These are phyloP conservation scores for Patella ulyssiponensis DNA, from an alignment of 2,888 invertebrate species.

Conservation along the genomic window DNA sequence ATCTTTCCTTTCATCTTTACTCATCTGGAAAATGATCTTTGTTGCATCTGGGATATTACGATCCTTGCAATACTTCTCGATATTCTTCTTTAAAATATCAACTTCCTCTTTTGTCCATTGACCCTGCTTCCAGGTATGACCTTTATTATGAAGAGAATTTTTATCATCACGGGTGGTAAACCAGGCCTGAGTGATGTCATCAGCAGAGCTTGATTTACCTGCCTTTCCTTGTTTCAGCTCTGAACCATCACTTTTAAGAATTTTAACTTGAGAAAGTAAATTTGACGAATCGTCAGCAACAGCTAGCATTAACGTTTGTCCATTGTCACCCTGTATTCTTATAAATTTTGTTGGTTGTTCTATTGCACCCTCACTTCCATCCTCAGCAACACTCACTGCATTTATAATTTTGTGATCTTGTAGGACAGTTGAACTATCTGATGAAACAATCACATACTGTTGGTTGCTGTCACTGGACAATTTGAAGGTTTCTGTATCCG, in stretches of 20 bases:
- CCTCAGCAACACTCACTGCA: constrained; percentile 20
- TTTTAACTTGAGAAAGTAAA: background rate
- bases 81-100: constrained; percentile 71
- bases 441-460: background rate
- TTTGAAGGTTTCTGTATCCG: too few relatives aligned
- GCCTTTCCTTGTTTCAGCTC: background rate
- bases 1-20: constrained; percentile 74
- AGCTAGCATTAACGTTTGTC: constrained; percentile 61
- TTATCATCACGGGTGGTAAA: constrained; percentile 73
- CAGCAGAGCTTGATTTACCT: constrained; percentile 18
- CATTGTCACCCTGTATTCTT: constrained; percentile 59
- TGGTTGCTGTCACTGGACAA: background rate
- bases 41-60: constrained; percentile 70
- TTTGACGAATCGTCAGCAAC: constrained; percentile 44
- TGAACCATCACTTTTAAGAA: background rate
- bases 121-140: constrained; percentile 73
- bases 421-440: background rate
- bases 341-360: constrained; percentile 58
- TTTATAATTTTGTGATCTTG: background rate
- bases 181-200: constrained; percentile 72
- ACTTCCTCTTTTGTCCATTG: constrained; percentile 74
- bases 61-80: constrained; percentile 71
- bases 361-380: constrained; percentile 30
- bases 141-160: constrained; percentile 68
- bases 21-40: constrained; percentile 73